Conservation (phyloP, 2,888 invertebrate species). For the Amiota communis region DNA sequence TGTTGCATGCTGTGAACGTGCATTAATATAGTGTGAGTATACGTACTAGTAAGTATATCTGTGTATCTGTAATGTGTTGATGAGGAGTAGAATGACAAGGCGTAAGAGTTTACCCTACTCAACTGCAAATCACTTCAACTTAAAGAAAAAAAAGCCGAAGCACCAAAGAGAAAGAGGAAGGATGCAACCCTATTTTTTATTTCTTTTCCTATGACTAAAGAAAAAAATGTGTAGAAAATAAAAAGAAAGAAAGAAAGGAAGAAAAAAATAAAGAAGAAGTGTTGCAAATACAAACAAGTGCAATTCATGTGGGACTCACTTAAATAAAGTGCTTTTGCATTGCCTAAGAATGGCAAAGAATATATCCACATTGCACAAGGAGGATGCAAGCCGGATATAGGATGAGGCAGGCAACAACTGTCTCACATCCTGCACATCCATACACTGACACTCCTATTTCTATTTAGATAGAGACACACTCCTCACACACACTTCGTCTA, state of each 20-base stretch:
- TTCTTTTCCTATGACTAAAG: constrained; percentile 10
- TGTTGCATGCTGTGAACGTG: constrained; percentile 11
- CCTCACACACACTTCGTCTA: neutral
- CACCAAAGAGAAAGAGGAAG: too few relatives aligned
- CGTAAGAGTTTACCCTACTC: neutral
- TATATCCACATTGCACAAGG: neutral
- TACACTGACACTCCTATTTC: neutral
- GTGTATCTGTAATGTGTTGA: neutral
- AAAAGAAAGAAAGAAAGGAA: neutral
- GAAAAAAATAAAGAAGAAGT: constrained; percentile 53
- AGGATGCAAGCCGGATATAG: constrained; percentile 28
- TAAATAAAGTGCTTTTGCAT: constrained; percentile 66
- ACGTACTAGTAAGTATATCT: neutral
- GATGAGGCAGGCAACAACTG: constrained; percentile 37
- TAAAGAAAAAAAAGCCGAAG: neutral
- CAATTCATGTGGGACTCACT: constrained; percentile 66
- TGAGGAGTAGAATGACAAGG: neutral
- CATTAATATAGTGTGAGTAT: neutral
- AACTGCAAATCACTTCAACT: neutral
- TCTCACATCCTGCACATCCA: neutral
- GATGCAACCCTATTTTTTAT: neutral
- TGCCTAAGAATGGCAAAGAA: constrained; percentile 46
- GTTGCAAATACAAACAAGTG: constrained; percentile 64
- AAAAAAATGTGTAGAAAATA: constrained; percentile 9
- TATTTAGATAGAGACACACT: neutral